A percentile compares a stretch with the other conserved stretches of the same genome.
phyloP scores from a whole-genome alignment of 2,113 vertebrate species.

The Forbesichthys agassizii region DNA sequence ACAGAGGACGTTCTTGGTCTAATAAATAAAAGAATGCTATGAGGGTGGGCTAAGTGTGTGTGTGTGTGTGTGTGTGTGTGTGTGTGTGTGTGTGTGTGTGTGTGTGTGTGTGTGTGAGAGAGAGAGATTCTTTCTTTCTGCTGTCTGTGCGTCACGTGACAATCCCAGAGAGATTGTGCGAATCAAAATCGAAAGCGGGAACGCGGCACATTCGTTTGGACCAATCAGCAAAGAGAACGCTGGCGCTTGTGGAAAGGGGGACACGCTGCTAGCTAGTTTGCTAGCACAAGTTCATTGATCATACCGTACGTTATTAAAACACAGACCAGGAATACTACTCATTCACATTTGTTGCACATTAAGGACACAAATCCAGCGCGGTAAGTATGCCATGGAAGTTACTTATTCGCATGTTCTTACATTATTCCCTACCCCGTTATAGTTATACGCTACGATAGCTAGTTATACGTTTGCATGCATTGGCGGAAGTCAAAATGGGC shows the following conservation, averaged over 20 bases:
- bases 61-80: neutral
- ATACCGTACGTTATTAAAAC: neutral
- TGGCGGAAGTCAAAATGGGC: neutral
- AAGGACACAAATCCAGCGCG: neutral
- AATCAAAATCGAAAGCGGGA: conserved; percentile 62
- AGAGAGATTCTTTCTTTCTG: neutral
- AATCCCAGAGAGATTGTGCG: conserved; percentile 12
- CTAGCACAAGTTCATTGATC: neutral
- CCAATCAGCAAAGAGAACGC: conserved; percentile 56
- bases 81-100: neutral
- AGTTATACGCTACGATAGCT: conserved; percentile 6
- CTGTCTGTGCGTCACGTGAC: conserved; percentile 31
- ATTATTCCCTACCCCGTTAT: neutral
- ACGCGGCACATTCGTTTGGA: conserved; percentile 38
- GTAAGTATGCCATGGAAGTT: conserved; percentile 40
- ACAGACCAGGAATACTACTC: neutral
- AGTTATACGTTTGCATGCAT: conserved; percentile 32
- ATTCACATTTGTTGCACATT: accelerated
- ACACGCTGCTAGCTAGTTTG: conserved; percentile 2
- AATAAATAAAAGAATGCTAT: too few relatives aligned
- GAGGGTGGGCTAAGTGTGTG: neutral
- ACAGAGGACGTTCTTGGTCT: neutral
- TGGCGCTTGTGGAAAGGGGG: conserved; percentile 14
- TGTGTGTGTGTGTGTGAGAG: too few relatives aligned
- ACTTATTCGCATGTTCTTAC: neutral